These are phyloP conservation scores for Thecophora atra DNA, from an alignment of 2,888 invertebrate genomes.

Conservation along the genomic window DNA sequence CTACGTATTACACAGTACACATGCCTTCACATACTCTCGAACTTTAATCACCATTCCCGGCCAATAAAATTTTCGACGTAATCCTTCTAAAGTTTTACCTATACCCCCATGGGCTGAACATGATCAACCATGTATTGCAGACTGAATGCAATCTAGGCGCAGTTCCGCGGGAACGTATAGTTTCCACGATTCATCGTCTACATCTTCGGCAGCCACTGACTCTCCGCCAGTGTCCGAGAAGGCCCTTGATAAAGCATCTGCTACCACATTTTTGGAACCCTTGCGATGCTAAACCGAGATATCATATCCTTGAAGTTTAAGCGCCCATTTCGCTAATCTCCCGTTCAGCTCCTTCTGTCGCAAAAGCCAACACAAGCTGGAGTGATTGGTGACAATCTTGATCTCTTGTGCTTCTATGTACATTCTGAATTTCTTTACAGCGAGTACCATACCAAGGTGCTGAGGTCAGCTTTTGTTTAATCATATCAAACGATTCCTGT, in stretches of 20 bases:
- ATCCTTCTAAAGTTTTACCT: slow-evolving; percentile 11
- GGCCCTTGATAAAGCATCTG: slow-evolving; percentile 1
- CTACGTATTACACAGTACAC: slow-evolving; percentile 8
- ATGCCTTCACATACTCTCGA: slow-evolving; percentile 9
- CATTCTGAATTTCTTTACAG: not conserved
- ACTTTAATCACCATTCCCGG: slow-evolving; percentile 10
- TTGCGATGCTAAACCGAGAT: slow-evolving; percentile 20
- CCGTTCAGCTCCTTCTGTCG: not conserved
- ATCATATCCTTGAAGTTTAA: slow-evolving; percentile 3
- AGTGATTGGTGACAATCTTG: not conserved
- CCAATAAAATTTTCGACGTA: slow-evolving; percentile 10
- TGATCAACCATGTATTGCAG: slow-evolving; percentile 8
- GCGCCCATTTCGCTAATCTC: slow-evolving; percentile 3
- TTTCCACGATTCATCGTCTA: slow-evolving; percentile 63
- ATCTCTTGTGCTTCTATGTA: not conserved
- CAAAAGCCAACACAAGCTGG: slow-evolving; percentile 6
- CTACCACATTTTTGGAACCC: slow-evolving; percentile 13
- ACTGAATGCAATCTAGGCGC: not conserved
- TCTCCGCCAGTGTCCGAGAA: not conserved
- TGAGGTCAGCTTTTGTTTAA: slow-evolving; percentile 28
- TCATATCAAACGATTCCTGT: slow-evolving; percentile 14
- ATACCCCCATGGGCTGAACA: too few relatives aligned
- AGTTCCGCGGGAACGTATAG: slow-evolving; percentile 8
- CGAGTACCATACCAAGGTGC: slow-evolving; percentile 27
- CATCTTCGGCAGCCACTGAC: not conserved